phyloP scores from a whole-genome alignment of 2,797 vertebrate genomes.

The Acanthornis magna region DNA sequence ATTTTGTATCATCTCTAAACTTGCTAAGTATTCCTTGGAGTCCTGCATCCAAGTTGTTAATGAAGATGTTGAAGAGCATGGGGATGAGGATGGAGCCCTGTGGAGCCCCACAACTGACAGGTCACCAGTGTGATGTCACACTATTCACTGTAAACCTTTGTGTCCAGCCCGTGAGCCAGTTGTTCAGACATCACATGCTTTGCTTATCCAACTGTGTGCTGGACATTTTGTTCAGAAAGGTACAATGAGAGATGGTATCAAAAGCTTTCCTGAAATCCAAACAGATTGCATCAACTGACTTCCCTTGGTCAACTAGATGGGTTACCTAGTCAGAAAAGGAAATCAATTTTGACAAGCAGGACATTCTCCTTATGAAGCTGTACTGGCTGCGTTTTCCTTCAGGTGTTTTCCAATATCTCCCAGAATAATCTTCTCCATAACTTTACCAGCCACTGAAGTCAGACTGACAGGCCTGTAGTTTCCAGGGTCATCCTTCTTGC shows the following conservation, averaged over 20 bases:
- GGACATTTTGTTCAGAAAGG: background rate
- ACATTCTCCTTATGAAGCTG: background rate
- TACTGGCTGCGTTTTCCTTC: background rate
- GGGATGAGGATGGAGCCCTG: background rate
- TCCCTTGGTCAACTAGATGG: background rate
- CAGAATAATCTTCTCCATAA: background rate
- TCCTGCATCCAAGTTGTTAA: fast-evolving
- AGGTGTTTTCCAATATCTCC: background rate
- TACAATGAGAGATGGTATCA: background rate
- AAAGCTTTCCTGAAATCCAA: background rate
- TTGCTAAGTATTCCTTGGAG: background rate
- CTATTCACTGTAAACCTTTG: background rate
- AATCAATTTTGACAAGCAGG: background rate
- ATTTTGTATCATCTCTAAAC: background rate
- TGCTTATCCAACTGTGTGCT: background rate
- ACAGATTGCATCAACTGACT: background rate
- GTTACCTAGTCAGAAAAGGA: background rate
- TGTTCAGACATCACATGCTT: background rate
- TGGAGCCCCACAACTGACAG: background rate
- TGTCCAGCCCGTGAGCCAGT: fast-evolving
- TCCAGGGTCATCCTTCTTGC: background rate
- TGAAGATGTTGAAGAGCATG: fast-evolving
- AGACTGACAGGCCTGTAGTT: background rate
- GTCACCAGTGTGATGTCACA: background rate
- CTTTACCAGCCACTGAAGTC: background rate